Conservation (phyloP, 2,888 invertebrate species). For the Lasioglossum figueresi region DNA sequence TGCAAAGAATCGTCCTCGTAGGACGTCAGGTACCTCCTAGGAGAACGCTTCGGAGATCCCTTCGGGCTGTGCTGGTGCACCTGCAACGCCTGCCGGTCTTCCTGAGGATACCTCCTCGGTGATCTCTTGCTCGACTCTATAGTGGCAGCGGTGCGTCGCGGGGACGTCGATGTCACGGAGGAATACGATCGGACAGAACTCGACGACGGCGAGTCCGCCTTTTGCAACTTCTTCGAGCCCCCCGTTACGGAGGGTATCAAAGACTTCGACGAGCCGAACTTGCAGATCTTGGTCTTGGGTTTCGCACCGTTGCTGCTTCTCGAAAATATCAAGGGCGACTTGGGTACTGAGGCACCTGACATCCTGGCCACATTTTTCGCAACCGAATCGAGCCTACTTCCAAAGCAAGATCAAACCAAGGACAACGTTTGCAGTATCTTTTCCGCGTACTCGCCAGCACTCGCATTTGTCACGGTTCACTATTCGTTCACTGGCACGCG, state of each 20-base stretch:
- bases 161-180: slow-evolving; percentile 47
- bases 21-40: slow-evolving; percentile 56
- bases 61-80: slow-evolving; percentile 44
- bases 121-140: slow-evolving; percentile 56
- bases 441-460: not conserved
- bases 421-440: not conserved
- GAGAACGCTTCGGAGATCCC: slow-evolving; percentile 64
- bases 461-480: not conserved
- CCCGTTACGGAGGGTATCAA: slow-evolving; percentile 38
- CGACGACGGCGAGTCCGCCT: slow-evolving; percentile 46
- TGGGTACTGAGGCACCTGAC: slow-evolving; percentile 74
- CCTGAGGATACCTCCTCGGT: slow-evolving; percentile 61
- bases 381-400: not conserved
- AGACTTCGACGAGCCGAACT: slow-evolving; percentile 68
- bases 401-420: not conserved
- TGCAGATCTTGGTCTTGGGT: slow-evolving; percentile 73
- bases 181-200: slow-evolving; percentile 50
- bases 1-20: slow-evolving; percentile 67
- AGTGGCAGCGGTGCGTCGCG: slow-evolving; percentile 50
- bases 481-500: not conserved
- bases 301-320: slow-evolving; percentile 72
- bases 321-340: slow-evolving; percentile 67
- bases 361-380: slow-evolving; percentile 73
- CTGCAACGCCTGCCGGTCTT: slow-evolving; percentile 54
- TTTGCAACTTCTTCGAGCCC: slow-evolving; percentile 34